Evolutionary conservation across 2,888 invertebrate species (phyloP).

Genomic region (Drosophila falleni): DNA sequence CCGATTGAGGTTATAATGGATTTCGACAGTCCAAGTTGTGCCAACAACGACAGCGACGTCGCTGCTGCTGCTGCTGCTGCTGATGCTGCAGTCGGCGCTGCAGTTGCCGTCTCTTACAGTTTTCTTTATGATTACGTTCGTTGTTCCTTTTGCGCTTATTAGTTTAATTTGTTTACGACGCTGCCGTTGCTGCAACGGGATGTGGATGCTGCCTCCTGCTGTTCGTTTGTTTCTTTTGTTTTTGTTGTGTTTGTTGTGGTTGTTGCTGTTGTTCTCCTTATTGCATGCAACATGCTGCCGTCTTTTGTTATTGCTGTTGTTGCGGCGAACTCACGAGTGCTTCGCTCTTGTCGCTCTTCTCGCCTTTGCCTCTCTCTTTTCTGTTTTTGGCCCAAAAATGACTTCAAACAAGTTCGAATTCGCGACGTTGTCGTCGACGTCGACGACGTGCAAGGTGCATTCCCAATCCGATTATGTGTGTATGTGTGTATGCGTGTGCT

Average conservation of each 20-base stretch:
- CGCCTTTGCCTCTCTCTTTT: conserved; percentile 24
- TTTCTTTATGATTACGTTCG: conserved; percentile 68
- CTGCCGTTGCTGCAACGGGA: conserved; percentile 44
- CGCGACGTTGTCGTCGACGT: conserved; percentile 64
- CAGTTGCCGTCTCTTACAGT: conserved; percentile 49
- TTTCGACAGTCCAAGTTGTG: conserved; percentile 81
- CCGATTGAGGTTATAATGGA: conserved; percentile 83
- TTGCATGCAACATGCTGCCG: conserved; percentile 78
- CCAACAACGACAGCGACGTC: conserved; percentile 39
- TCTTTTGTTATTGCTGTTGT: conserved; percentile 38
- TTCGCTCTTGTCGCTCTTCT: conserved; percentile 33
- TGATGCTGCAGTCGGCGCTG: conserved; percentile 34
- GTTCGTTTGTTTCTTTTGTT: conserved; percentile 16
- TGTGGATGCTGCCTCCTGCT: conserved; percentile 42
- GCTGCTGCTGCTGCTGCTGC: conserved; percentile 31
- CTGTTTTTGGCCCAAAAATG: conserved; percentile 47
- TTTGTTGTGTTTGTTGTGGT: conserved; percentile 15
- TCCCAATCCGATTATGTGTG: conserved; percentile 53
- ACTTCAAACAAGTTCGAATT: conserved; percentile 80
- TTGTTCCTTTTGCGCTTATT: conserved; percentile 75
- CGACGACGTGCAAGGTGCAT: conserved; percentile 69
- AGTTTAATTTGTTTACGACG: conserved; percentile 75
- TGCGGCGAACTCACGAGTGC: conserved; percentile 60
- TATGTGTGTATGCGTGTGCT: conserved; percentile 13
- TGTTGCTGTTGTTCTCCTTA: conserved; percentile 34